These are phyloP conservation scores for Pollenia amentaria DNA, from an alignment of 2,888 invertebrate species.

Conservation along the genomic window DNA sequence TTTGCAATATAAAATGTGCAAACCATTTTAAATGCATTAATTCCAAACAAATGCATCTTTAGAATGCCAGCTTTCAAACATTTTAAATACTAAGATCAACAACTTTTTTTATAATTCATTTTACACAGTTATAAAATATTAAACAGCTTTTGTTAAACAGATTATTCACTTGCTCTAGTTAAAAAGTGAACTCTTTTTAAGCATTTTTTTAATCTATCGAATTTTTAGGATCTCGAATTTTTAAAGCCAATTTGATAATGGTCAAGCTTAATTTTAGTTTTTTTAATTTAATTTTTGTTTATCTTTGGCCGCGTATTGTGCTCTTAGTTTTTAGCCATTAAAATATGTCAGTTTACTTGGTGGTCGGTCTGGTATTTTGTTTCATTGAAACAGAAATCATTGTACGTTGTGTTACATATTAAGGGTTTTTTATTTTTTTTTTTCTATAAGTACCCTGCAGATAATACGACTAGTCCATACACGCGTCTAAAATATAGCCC, in stretches of 20 bases:
- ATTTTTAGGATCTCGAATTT: not conserved
- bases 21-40: no score
- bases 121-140: not conserved
- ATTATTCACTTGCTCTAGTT: not conserved
- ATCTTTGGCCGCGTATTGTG: constrained; percentile 3
- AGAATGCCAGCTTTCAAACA: no score
- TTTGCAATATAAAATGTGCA: no score
- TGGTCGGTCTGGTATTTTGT: not conserved
- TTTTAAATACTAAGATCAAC: no score
- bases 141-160: not conserved
- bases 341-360: constrained; percentile 6
- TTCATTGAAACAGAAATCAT: not conserved
- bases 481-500: no score
- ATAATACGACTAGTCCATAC: no score
- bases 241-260: not conserved
- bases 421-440: no score
- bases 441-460: no score
- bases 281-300: not conserved
- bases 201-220: not conserved
- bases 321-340: not conserved
- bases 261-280: not conserved
- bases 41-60: no score
- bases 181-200: not conserved
- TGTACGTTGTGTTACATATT: not conserved
- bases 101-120: no score